A percentile compares a stretch with the other conserved stretches of the same genome.
phyloP scores from a whole-genome alignment of 2,797 vertebrate genomes.

The Etheostoma perlongum region DNA sequence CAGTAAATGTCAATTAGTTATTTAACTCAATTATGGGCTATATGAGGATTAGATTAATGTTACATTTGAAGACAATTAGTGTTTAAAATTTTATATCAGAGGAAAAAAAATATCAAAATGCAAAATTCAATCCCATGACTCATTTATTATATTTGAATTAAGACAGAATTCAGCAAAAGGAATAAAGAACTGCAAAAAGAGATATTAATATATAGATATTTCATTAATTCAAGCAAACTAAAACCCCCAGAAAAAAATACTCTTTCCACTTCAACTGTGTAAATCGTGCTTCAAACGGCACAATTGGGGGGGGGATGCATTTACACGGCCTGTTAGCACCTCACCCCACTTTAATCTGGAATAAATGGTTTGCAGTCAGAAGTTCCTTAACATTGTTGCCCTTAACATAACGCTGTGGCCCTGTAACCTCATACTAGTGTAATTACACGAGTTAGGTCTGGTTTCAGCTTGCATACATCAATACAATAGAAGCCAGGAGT shows the following conservation, averaged over 20 bases:
- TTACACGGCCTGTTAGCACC: slow-evolving; percentile 35
- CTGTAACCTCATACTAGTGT: slow-evolving; percentile 67
- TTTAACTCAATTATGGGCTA: not conserved
- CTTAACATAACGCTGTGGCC: slow-evolving; percentile 34
- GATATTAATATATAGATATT: slow-evolving; percentile 69
- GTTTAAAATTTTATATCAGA: not conserved
- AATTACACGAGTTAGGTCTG: slow-evolving; percentile 62
- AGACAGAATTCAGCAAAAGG: slow-evolving; percentile 63
- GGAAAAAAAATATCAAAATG: too few species aligned
- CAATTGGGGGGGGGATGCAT: not conserved
- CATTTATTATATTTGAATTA: slow-evolving; percentile 75
- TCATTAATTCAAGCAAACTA: slow-evolving; percentile 63
- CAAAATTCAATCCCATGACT: slow-evolving; percentile 59
- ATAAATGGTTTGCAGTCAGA: slow-evolving; percentile 56
- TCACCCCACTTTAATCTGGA: slow-evolving; percentile 44
- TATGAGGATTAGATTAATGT: not conserved
- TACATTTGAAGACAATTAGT: not conserved
- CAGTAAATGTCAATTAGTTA: not conserved
- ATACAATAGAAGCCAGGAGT: slow-evolving; percentile 55
- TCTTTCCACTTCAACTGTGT: slow-evolving; percentile 39
- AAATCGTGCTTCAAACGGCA: slow-evolving; percentile 52
- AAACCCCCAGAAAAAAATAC: not conserved
- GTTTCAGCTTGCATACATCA: slow-evolving; percentile 74
- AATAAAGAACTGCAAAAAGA: slow-evolving; percentile 65
- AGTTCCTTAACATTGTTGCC: slow-evolving; percentile 27